Conservation (phyloP, 2,797 vertebrate genomes). For the Jordanella pulchra region DNA sequence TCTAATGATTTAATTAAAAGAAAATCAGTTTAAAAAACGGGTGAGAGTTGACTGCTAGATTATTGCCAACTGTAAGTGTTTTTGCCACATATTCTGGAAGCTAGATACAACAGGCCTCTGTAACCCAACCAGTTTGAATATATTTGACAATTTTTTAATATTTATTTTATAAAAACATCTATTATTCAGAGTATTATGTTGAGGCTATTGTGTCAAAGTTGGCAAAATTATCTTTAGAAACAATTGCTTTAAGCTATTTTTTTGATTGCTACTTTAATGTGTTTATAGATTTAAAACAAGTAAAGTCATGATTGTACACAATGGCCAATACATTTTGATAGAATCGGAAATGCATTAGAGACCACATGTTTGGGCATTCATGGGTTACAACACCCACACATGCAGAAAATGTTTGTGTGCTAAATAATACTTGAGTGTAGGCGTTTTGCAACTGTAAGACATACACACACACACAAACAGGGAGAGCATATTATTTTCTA, state of each 20-base stretch:
- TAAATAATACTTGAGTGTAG: slow-evolving; percentile 58
- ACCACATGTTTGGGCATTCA: slow-evolving; percentile 26
- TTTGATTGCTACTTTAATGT: not conserved
- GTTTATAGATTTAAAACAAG: slow-evolving; percentile 8
- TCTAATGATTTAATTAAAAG: no score
- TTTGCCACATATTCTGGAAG: no score
- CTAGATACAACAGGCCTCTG: no score
- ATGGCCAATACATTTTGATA: not conserved
- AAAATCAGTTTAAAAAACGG: no score
- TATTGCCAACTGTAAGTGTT: no score
- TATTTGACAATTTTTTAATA: no score
- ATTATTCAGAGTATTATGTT: no score
- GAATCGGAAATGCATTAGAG: slow-evolving; percentile 12
- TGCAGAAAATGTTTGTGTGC: slow-evolving; percentile 49
- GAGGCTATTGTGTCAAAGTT: no score
- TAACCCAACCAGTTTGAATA: no score
- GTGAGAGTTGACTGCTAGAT: no score
- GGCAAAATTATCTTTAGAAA: not conserved
- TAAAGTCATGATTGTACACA: not conserved
- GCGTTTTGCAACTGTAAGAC: slow-evolving; percentile 49
- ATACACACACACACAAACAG: slow-evolving; percentile 20
- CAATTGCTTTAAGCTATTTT: not conserved
- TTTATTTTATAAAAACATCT: no score
- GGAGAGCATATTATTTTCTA: slow-evolving; percentile 48
- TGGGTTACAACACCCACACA: slow-evolving; percentile 55